These are phyloP conservation scores for Pseudorhiza aurosa DNA, from an alignment of 30 jellyfish, hydroid and myxozoan genomes.

Conservation along the genomic window DNA sequence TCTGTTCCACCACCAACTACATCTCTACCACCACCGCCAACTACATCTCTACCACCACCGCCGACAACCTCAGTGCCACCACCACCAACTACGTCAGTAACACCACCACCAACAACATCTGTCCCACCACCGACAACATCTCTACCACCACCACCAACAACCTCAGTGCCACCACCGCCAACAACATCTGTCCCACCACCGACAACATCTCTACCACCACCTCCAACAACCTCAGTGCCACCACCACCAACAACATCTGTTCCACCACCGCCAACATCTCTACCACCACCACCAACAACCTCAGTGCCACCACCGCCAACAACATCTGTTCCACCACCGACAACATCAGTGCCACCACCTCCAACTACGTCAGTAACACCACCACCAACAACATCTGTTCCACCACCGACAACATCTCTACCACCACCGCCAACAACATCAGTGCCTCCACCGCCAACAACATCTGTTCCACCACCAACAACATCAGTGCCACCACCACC, in stretches of 20 bases:
- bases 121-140: background rate
- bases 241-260: background rate
- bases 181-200: background rate
- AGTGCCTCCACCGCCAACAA: background rate
- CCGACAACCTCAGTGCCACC: conserved; percentile 3
- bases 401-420: background rate
- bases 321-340: background rate
- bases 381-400: background rate
- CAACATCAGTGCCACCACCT: background rate
- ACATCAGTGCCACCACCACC: conserved; percentile 31
- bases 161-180: background rate
- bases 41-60: conserved; percentile 5
- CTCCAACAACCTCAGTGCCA: background rate
- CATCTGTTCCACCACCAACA: background rate
- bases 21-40: background rate
- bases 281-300: background rate
- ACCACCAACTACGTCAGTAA: conserved; percentile 35
- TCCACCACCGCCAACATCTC: background rate
- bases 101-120: conserved; percentile 26
- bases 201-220: background rate
- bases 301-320: background rate
- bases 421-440: background rate
- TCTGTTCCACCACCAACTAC: conserved; percentile 16
- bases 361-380: conserved; percentile 4
- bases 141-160: conserved; percentile 5